Conservation (phyloP, 2,797 vertebrate genomes). For the Antennarius maculatus region DNA sequence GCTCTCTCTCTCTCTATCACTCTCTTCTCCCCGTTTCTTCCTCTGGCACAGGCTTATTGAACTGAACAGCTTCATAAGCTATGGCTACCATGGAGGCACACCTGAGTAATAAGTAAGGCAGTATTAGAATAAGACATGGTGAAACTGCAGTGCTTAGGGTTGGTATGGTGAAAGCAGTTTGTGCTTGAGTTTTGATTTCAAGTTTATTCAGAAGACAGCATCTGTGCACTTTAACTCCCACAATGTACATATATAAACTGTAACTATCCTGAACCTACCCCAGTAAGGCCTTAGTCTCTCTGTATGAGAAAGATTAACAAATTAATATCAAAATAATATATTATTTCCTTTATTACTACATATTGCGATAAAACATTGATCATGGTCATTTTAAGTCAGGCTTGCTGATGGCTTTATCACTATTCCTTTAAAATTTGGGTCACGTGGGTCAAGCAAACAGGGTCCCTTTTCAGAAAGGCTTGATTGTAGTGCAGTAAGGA, state of each 20-base stretch:
- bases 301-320: not conserved
- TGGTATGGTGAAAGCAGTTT: slow-evolving; percentile 59
- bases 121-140: slow-evolving; percentile 68
- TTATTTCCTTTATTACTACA: slow-evolving; percentile 9
- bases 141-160: slow-evolving; percentile 56
- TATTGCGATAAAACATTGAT: slow-evolving; percentile 1
- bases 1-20: too few species aligned
- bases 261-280: not conserved
- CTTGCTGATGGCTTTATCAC: slow-evolving; percentile 41
- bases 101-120: slow-evolving; percentile 70
- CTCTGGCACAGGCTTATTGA: too few species aligned
- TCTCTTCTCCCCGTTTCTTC: too few species aligned
- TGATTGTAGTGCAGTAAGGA: slow-evolving; percentile 18
- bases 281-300: not conserved
- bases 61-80: slow-evolving; percentile 55
- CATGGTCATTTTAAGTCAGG: slow-evolving; percentile 14
- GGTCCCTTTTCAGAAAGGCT: slow-evolving; percentile 30
- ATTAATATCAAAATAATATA: slow-evolving; percentile 1
- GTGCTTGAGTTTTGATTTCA: slow-evolving; percentile 46
- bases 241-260: not conserved
- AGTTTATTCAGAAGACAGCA: slow-evolving; percentile 28
- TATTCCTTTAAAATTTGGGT: slow-evolving; percentile 35
- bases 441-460: slow-evolving; percentile 36
- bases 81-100: slow-evolving; percentile 48
- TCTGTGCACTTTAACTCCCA: slow-evolving; percentile 4